Conservation (phyloP, 2,888 invertebrate species). For the Thyatira batis region DNA sequence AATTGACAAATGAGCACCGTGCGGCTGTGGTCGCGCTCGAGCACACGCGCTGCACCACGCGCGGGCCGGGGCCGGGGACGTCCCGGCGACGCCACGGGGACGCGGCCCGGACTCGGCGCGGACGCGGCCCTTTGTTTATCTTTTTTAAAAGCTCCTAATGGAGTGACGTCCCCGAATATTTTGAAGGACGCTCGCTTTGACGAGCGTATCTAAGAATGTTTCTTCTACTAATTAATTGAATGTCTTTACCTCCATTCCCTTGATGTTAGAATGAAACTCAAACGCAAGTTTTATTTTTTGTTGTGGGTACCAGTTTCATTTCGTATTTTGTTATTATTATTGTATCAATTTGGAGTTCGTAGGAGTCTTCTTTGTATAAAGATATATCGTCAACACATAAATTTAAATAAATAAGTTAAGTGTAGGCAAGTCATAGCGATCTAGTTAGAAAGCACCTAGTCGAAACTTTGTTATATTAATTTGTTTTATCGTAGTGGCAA, state of each 20-base stretch:
- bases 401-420: neutral
- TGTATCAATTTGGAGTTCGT: neutral
- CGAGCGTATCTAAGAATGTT: constrained; percentile 34
- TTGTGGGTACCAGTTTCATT: constrained; percentile 11
- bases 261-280: constrained; percentile 30
- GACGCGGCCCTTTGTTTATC: constrained; percentile 57
- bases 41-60: constrained; percentile 34
- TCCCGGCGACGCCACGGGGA: constrained; percentile 9
- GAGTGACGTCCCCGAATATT: constrained; percentile 35
- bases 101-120: too few species aligned
- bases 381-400: neutral
- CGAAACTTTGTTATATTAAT: too few species aligned
- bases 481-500: neutral
- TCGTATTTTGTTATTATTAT: constrained; percentile 1
- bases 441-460: too few species aligned
- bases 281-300: constrained; percentile 25
- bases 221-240: constrained; percentile 45
- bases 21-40: constrained; percentile 34
- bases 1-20: constrained; percentile 75
- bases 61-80: constrained; percentile 15
- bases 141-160: constrained; percentile 53
- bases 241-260: constrained; percentile 33
- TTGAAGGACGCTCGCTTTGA: constrained; percentile 27
- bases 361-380: neutral
- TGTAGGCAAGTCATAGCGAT: neutral